Percentiles rank a stretch among this genome's conserved stretches.
phyloP scores from a whole-genome alignment of 2,888 invertebrate species.

The Trissonchulus latispiculum region DNA sequence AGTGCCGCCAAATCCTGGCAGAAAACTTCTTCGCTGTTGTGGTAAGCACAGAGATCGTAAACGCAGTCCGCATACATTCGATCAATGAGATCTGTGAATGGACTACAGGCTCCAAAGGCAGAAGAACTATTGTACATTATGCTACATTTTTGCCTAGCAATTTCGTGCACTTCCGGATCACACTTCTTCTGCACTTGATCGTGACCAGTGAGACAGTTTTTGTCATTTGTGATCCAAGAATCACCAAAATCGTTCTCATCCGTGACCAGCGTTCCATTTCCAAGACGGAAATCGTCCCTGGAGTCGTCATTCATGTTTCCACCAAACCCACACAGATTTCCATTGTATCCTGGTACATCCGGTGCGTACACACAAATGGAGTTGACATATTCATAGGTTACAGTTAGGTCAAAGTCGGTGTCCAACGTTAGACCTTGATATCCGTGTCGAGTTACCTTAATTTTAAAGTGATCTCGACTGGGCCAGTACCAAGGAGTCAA shows the following conservation, averaged over 20 bases:
- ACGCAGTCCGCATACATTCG: constrained; percentile 30
- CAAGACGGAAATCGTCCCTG: constrained; percentile 30
- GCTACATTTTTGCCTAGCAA: background rate
- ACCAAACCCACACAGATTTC: constrained; percentile 33
- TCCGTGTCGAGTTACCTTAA: background rate
- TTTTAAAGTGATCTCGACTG: background rate
- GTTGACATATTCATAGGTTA: background rate
- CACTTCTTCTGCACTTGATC: background rate
- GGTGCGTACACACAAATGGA: constrained; percentile 27
- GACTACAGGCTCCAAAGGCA: background rate
- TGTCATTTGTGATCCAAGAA: background rate
- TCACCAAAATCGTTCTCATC: background rate
- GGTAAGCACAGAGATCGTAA: constrained; percentile 31
- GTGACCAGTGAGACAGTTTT: constrained; percentile 1
- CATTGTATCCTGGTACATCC: constrained; percentile 32
- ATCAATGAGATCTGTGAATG: background rate
- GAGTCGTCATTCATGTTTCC: constrained; percentile 33
- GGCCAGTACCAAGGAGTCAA: constrained; percentile 33
- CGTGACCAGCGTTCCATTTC: constrained; percentile 20
- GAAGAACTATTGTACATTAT: background rate
- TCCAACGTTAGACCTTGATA: background rate
- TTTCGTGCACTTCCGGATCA: background rate
- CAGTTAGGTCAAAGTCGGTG: background rate
- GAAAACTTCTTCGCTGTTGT: background rate
- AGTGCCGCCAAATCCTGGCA: background rate